Base-by-base conservation (phyloP, 2,797 vertebrate species). In the Hipposideros larvatus region DNA sequence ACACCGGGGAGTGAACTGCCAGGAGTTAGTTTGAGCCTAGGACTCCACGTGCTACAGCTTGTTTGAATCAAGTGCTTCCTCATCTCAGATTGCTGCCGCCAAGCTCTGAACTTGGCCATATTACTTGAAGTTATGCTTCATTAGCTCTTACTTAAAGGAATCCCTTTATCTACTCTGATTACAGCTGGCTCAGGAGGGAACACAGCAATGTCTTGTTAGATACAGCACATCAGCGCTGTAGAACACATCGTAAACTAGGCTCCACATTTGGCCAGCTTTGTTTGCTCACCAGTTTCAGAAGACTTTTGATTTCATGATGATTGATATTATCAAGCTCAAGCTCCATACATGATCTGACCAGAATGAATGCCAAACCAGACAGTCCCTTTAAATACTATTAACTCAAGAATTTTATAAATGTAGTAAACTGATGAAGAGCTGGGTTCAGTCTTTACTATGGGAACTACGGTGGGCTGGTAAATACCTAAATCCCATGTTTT, bases 141-240 rank as follows among this genome's bases (percentile, higher is more conserved):
- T 43, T 91, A 90, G 93, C 51, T 83, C 55, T 78, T 79, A 75
- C 37, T 93, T 92, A 74, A 70, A 97, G 51, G 77, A 46, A 77
- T 48, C 63, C 71, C 73, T 92, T 86, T 86, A 92, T 75, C 82
- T 78, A 21, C 82, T 71, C 95, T 24, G 41, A 84, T 94, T 74
- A 68, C 48, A 70, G 53, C 2, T 77, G 77, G 55, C 18, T 66
- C 21, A 37, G 73, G 24, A 53, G 28, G 14, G 48, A 71, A 78
- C 16, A 79, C 10, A 87, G 84, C 74, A 14, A 9, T 55, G 28
- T 77, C 59, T 71, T n/a, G 57, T 61, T 59, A 86, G 79, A 75
- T 26, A 71, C 11, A 68, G 9, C 18, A 6, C 7, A 2, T 57
- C 46, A 14, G 10, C 28, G 28, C 8, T 61, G 41, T 0, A 79